Conservation (phyloP, 1,140 invertebrate species). For the Megathymus violae region DNA sequence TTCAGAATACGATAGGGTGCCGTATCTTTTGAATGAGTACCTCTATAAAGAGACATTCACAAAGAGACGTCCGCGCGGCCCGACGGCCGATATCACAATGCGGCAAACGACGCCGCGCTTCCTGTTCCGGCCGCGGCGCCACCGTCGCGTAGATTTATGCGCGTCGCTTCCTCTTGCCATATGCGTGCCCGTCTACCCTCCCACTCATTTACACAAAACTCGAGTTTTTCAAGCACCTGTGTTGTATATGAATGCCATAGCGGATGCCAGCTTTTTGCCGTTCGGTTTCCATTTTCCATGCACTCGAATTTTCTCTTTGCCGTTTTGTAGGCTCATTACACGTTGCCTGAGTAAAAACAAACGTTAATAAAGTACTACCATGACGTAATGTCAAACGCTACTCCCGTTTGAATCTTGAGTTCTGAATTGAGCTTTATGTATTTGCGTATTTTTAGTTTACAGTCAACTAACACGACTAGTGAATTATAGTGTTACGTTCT, state of each 20-base stretch:
- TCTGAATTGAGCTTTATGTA: not conserved
- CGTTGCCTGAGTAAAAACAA: slow-evolving; percentile 24
- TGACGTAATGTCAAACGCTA: slow-evolving; percentile 3
- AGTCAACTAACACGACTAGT: not conserved
- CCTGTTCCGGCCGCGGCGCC: slow-evolving; percentile 79
- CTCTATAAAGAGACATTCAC: slow-evolving; percentile 74
- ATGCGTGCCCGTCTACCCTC: slow-evolving; percentile 69
- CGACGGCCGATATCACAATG: slow-evolving; percentile 79
- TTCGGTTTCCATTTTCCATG: slow-evolving; percentile 39
- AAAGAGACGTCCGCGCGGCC: slow-evolving; percentile 75
- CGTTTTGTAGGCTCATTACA: slow-evolving; percentile 8
- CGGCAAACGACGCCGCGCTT: slow-evolving; percentile 78
- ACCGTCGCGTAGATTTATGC: slow-evolving; percentile 80
- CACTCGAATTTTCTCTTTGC: slow-evolving; percentile 33
- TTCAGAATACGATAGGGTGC: slow-evolving; percentile 57
- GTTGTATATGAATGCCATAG: slow-evolving; percentile 58
- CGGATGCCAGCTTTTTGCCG: slow-evolving; percentile 61
- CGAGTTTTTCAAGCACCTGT: slow-evolving; percentile 80
- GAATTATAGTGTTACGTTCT: too few species aligned
- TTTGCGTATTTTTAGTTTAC: slow-evolving; percentile 1
- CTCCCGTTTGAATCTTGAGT: not conserved
- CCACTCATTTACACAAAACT: slow-evolving; percentile 78
- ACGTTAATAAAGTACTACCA: slow-evolving; percentile 9
- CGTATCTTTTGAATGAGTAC: slow-evolving; percentile 67
- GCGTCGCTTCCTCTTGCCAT: slow-evolving; percentile 76